Conservation (phyloP, 2,888 invertebrate species). For the Cylindroiulus punctatus region DNA sequence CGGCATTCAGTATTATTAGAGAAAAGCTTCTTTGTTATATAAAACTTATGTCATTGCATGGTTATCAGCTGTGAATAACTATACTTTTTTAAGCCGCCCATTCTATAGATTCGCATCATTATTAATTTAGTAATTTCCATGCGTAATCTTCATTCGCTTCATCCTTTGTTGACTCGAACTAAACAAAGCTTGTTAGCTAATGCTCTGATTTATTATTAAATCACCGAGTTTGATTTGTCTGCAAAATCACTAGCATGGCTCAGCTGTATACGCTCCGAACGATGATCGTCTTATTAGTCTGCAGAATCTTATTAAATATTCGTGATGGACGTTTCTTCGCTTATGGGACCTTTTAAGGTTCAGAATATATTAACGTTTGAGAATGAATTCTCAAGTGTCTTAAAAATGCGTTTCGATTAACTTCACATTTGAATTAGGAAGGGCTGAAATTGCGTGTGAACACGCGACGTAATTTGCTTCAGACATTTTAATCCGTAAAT, state of each 20-base stretch:
- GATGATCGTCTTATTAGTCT: background rate
- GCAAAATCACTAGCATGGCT: background rate
- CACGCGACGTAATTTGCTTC: too few species aligned
- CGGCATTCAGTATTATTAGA: too few species aligned
- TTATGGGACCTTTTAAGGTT: background rate
- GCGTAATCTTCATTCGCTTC: background rate
- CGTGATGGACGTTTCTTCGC: background rate
- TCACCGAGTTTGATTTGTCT: constrained; percentile 4
- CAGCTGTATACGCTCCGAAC: background rate
- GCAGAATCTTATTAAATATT: background rate
- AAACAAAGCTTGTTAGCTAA: constrained; percentile 9
- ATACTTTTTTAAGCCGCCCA: background rate
- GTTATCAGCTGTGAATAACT: background rate
- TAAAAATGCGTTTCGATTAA: constrained; percentile 16
- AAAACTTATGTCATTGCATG: background rate
- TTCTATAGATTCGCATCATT: background rate
- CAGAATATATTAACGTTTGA: background rate
- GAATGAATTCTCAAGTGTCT: background rate
- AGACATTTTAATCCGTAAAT: too few species aligned
- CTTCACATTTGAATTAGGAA: background rate
- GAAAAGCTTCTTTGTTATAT: too few species aligned
- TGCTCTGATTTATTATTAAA: constrained; percentile 23
- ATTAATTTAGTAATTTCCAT: constrained; percentile 21
- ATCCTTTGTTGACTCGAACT: background rate
- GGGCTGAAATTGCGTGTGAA: background rate